These are phyloP conservation scores for Muscidifurax raptorellus DNA, from an alignment of 1,140 invertebrate species.

Conservation along the genomic window DNA sequence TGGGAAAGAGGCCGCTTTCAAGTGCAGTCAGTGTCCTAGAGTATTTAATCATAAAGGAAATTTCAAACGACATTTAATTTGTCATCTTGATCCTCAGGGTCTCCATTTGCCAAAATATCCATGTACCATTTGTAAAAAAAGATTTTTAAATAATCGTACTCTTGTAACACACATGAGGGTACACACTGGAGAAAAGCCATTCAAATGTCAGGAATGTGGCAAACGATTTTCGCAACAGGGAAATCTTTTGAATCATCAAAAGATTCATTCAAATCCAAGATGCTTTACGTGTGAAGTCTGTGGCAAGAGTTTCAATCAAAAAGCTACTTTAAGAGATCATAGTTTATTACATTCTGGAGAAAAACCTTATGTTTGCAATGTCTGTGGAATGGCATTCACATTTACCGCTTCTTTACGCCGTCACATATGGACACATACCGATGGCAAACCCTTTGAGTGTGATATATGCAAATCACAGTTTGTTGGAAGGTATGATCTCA, in stretches of 20 bases:
- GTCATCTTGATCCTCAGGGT: constrained; percentile 66
- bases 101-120: constrained; percentile 70
- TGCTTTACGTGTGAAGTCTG: constrained; percentile 75
- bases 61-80: constrained; percentile 70
- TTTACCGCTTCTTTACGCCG: constrained; percentile 70
- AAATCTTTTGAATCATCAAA: constrained; percentile 77
- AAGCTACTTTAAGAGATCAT: constrained; percentile 71
- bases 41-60: constrained; percentile 72
- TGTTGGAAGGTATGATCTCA: constrained; percentile 70
- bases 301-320: constrained; percentile 74
- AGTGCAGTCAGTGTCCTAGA: constrained; percentile 68
- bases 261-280: constrained; percentile 76
- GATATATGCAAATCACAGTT: constrained; percentile 70
- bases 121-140: constrained; percentile 77
- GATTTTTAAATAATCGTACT: constrained; percentile 72
- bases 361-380: constrained; percentile 74
- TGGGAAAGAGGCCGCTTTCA: constrained; percentile 64
- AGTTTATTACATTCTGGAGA: constrained; percentile 75
- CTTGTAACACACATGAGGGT: constrained; percentile 77
- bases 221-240: constrained; percentile 77
- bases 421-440: constrained; percentile 72
- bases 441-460: constrained; percentile 74
- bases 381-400: constrained; percentile 73
- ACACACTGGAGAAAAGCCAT: constrained; percentile 81
- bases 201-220: constrained; percentile 73